Base-by-base conservation (phyloP, 2,797 vertebrate species). In the Psittacula echo region DNA sequence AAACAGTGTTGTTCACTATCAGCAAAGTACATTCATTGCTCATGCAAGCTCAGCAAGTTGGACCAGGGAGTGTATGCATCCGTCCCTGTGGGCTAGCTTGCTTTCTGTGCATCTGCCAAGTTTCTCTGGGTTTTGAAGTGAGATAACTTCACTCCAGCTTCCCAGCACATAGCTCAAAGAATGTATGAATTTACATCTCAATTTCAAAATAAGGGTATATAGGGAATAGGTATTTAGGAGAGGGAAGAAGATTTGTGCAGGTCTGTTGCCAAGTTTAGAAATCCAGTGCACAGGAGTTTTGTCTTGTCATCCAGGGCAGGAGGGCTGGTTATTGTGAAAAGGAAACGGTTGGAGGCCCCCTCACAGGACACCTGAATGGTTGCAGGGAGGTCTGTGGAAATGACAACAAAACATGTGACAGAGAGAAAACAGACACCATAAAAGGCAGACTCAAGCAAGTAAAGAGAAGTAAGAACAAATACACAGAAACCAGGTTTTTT, bases 11-110 rank as follows among this genome's bases (percentile, higher is more conserved):
- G 22, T 71, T 79, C 30, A 3, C 34, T 54, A 30, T 70, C 51
- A 44, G 17, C 17, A 37, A n/a, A 66, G 41, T 56, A n/a, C 1
- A 0, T 70, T 54, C 1, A 0, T 70, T 54, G 30, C 51, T 75
- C 42, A 14, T 23, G 29, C 30, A 84, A 48, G 21, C 0, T 0
- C 53, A 50, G 11, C 16, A 29, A 22, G 50, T 65, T 74, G 44
- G 56, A 58, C 34, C 24, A 51, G 29, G 41, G 24, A 54, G 11
- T 9, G 13, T 53, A 50, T 67, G 53, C 4, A 1, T 56, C 56
- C 29, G 10, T 45, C 39, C 42, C 20, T 50, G 39, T 76, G n/a
- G 24, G 58, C 66, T 77, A 30, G 24, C 21, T 80, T 87, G 1
- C n/a, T 82, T 70, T 51, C 56, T 67, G 23, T 71, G 32, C 29